phyloP scores from a whole-genome alignment of 2,888 invertebrate species.

The Itoplectis maculator region DNA sequence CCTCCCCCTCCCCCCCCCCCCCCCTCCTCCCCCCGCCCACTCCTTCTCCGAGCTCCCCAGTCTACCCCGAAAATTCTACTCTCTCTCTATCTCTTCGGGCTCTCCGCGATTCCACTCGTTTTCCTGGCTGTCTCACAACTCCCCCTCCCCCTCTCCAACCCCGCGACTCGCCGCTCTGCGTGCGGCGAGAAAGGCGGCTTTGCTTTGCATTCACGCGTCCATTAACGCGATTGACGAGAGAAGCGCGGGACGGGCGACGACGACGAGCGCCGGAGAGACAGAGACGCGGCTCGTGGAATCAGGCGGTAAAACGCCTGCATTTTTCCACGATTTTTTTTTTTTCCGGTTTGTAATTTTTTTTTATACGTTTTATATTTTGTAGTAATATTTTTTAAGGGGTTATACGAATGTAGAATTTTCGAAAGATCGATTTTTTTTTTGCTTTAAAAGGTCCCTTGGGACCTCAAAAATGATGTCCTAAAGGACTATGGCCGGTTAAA shows the following conservation, averaged over 20 bases:
- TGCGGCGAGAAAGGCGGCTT: conserved; percentile 57
- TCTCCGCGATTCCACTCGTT: conserved; percentile 40
- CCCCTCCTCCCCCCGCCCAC: too few relatives aligned
- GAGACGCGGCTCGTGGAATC: neutral
- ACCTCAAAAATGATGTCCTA: too few relatives aligned
- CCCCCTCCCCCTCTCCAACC: conserved; percentile 48
- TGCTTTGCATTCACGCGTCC: conserved; percentile 69
- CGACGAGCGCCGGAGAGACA: conserved; percentile 25
- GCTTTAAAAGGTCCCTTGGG: too few relatives aligned
- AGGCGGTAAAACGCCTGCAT: neutral
- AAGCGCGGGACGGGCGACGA: conserved; percentile 12
- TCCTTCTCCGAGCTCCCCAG: too few relatives aligned
- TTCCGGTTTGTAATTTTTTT: neutral
- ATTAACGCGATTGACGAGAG: conserved; percentile 67
- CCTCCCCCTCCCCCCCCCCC: conserved; percentile 6
- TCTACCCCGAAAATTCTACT: conserved; percentile 3
- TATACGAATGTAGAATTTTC: too few relatives aligned
- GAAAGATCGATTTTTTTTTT: too few relatives aligned
- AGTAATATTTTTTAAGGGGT: neutral
- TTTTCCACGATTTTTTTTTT: neutral
- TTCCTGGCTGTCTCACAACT: conserved; percentile 1
- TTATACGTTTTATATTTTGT: neutral
- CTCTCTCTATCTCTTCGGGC: conserved; percentile 34
- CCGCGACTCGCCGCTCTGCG: conserved; percentile 1
- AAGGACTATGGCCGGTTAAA: too few relatives aligned